Evolutionary conservation across 2,888 invertebrate species (phyloP).

Genomic region (Latrodectus hesperus): DNA sequence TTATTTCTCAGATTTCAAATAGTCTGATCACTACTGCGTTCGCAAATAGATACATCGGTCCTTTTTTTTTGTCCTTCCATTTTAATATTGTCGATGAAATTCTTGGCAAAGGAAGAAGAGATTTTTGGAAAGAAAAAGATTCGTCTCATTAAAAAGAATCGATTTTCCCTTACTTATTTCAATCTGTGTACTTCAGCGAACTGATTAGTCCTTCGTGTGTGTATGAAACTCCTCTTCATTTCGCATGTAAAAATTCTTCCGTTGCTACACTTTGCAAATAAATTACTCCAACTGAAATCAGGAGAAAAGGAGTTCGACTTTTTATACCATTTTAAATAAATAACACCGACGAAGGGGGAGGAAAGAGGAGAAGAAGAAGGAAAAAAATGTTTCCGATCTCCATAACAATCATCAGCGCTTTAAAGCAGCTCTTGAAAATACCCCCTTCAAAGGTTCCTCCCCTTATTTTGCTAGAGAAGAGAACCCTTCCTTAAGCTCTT

Average conservation of each 20-base stretch:
- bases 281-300: not conserved
- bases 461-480: slow-evolving; percentile 35
- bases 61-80: not conserved
- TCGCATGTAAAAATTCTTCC: slow-evolving; percentile 1
- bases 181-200: slow-evolving; percentile 23
- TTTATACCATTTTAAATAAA: slow-evolving; percentile 1
- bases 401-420: slow-evolving; percentile 42
- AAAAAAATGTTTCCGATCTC: slow-evolving; percentile 21
- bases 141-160: slow-evolving; percentile 35
- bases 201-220: slow-evolving; percentile 17
- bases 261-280: slow-evolving; percentile 5
- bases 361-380: not conserved
- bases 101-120: not conserved
- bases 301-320: not conserved
- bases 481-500: slow-evolving; percentile 26
- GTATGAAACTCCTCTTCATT: not conserved
- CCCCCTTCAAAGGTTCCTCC: slow-evolving; percentile 9
- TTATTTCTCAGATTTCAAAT: too few relatives aligned
- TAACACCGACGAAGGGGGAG: not conserved
- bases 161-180: slow-evolving; percentile 22
- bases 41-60: not conserved
- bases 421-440: slow-evolving; percentile 34
- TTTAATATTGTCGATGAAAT: not conserved
- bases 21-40: not conserved
- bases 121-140: not conserved